Evolutionary conservation across 2,113 vertebrate species (phyloP).

Genomic region (Anas platyrhynchos): DNA sequence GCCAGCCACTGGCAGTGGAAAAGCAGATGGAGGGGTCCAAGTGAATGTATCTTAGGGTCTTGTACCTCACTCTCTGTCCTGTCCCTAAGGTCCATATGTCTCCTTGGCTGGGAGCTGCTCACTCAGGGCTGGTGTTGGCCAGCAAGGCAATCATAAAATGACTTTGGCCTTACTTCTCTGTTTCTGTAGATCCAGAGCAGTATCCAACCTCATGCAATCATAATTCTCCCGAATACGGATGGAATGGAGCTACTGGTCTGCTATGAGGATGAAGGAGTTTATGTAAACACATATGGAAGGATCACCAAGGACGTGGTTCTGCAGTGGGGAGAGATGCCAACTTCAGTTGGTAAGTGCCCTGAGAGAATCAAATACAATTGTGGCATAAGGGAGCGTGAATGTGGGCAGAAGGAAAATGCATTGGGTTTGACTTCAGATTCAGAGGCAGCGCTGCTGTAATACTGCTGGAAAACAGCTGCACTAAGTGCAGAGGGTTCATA

Average conservation of each 20-base stretch:
- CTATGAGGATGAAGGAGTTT: constrained; percentile 98
- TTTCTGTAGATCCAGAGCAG: constrained; percentile 89
- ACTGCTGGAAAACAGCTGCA: not conserved
- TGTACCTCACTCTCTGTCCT: not conserved
- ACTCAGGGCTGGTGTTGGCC: not conserved
- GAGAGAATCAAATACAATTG: rapidly evolving
- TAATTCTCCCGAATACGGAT: constrained; percentile 97
- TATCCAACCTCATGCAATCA: constrained; percentile 98
- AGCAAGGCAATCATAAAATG: not conserved
- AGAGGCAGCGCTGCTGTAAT: not conserved
- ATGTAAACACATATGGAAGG: constrained; percentile 96
- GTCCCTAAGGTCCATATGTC: not conserved
- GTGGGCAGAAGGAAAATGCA: not conserved
- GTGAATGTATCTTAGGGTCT: not conserved
- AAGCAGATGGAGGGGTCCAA: not conserved
- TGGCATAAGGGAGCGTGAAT: rapidly evolving
- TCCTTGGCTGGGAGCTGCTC: not conserved
- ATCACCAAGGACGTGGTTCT: constrained; percentile 99
- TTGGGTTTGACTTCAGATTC: not conserved
- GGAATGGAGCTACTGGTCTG: constrained; percentile 98
- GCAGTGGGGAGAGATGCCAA: constrained; percentile 99
- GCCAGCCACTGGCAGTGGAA: not conserved
- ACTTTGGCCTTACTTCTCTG: not conserved
- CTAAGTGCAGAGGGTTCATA: not conserved
- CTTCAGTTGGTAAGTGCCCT: constrained; percentile 90